Conservation (phyloP, 2,888 invertebrate genomes). For the Lacanobia wlatinum region DNA sequence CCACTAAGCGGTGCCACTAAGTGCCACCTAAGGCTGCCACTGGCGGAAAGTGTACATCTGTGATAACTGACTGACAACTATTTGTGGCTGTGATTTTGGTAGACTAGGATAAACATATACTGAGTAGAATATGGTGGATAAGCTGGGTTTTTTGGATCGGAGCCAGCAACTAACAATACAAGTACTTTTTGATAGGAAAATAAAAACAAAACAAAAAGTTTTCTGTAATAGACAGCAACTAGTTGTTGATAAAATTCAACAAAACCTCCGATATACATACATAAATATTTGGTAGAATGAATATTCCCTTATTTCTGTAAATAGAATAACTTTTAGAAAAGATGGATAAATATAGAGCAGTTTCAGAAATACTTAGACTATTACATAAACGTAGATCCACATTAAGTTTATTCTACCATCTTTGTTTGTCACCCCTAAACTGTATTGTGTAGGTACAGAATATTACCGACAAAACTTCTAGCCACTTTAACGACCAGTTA, state of each 20-base stretch:
- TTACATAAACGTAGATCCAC: no score
- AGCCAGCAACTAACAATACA: no score
- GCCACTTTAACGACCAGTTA: background rate
- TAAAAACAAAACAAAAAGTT: background rate
- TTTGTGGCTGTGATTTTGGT: constrained; percentile 15
- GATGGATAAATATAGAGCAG: no score
- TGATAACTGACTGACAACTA: constrained; percentile 22
- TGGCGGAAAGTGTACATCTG: constrained; percentile 43
- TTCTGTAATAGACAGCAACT: background rate
- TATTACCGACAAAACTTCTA: background rate
- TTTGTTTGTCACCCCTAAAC: background rate
- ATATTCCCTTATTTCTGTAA: background rate
- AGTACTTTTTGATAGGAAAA: background rate
- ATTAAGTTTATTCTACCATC: no score
- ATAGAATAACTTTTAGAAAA: no score
- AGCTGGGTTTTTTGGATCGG: background rate
- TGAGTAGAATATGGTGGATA: background rate
- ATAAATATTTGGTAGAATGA: background rate
- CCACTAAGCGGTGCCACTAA: constrained; percentile 58
- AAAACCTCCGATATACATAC: background rate
- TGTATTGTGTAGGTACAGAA: background rate
- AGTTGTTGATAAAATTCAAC: background rate
- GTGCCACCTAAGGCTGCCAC: constrained; percentile 41
- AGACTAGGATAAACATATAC: background rate
- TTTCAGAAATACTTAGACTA: no score